These are phyloP conservation scores for Mus spretus DNA, from an alignment of 2,797 vertebrate genomes.

Conservation along the genomic window DNA sequence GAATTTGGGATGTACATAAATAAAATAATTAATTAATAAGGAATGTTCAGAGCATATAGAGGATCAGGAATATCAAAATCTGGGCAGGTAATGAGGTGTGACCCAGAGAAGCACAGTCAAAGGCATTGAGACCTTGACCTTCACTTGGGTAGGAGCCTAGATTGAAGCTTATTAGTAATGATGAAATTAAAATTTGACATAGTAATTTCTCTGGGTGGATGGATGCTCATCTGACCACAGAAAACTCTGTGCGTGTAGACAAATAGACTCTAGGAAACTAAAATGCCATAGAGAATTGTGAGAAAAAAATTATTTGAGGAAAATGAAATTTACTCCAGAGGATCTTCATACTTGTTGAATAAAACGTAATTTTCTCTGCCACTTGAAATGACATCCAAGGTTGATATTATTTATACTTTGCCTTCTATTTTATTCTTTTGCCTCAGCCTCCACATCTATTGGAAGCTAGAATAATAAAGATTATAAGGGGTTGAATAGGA, in stretches of 20 bases:
- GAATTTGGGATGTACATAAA: neutral
- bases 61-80: neutral
- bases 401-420: slow-evolving; percentile 2
- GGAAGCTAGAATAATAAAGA: neutral
- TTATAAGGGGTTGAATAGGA: neutral
- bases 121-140: neutral
- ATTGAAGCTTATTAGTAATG: slow-evolving; percentile 24
- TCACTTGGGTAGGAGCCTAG: neutral
- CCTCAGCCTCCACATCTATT: neutral
- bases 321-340: neutral
- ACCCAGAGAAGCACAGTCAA: too few species aligned
- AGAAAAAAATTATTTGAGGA: slow-evolving; percentile 3
- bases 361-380: neutral
- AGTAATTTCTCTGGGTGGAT: slow-evolving; percentile 21
- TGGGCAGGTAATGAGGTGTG: neutral
- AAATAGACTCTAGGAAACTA: neutral
- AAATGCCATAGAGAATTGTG: neutral
- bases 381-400: neutral
- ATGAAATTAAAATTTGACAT: slow-evolving; percentile 4
- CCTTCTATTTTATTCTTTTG: neutral
- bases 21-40: neutral
- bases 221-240: neutral
- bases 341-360: neutral
- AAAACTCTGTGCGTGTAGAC: neutral
- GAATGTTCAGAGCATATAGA: neutral